phyloP scores from a whole-genome alignment of 92 coral and sea anemone genomes.

The Chrysogorgia sp. region DNA sequence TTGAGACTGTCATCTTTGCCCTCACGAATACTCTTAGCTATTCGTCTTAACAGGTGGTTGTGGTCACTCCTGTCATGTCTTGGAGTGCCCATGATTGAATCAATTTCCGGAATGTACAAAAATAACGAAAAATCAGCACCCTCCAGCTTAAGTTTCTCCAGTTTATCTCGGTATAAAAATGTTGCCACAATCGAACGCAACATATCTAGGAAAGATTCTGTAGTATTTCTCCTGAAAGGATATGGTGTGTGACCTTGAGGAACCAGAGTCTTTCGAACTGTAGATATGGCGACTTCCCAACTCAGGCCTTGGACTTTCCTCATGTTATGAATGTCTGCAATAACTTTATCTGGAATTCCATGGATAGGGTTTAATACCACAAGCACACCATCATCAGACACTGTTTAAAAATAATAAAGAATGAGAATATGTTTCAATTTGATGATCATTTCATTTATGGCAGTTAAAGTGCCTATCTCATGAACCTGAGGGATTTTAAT shows the following conservation, averaged over 20 bases:
- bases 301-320: conserved; percentile 25
- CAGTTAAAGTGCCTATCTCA: too few species aligned
- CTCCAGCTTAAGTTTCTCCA: conserved; percentile 26
- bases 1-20: conserved; percentile 34
- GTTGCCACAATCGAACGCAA: conserved; percentile 49
- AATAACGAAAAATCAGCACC: conserved; percentile 47
- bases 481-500: too few species aligned
- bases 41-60: conserved; percentile 31
- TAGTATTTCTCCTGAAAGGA: conserved; percentile 53
- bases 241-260: conserved; percentile 57
- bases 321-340: conserved; percentile 32
- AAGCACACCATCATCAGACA: conserved; percentile 50
- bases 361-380: conserved; percentile 13
- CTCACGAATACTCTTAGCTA: conserved; percentile 43
- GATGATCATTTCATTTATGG: too few species aligned
- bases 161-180: conserved; percentile 15
- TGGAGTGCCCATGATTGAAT: conserved; percentile 41
- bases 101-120: conserved; percentile 57
- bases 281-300: conserved; percentile 50
- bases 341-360: conserved; percentile 47
- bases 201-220: conserved; percentile 59
- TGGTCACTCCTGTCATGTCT: conserved; percentile 71
- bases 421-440: conserved; percentile 9
- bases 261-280: conserved; percentile 45
- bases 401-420: conserved; percentile 20